Evolutionary conservation across 2,797 vertebrate species (phyloP), one percentile per base, ranked within the genome.

Genomic region (Petrocephalus schoutedeni): DNA sequence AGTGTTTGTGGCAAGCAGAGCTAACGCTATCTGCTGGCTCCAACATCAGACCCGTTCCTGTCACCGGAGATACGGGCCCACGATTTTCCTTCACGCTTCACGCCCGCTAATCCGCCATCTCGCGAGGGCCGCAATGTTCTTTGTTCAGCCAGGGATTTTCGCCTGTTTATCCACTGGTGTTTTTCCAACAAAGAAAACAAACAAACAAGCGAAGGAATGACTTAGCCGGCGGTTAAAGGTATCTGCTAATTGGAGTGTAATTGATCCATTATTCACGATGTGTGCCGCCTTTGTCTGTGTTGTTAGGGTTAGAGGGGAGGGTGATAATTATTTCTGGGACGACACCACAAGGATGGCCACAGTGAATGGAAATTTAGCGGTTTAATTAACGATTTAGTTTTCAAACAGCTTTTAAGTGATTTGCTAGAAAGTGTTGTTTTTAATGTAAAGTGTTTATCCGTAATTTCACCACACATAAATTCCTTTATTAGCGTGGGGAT

Each of bases 191-290:
- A 36, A 74, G 28, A 58, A 88, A 86, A 84, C 41, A 84, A 83
- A 67, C 53, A 12, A 53, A 83, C n/a, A n/a, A 28, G 6, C 14
- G 10, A 54, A 85, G 54, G 74, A 80, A 49, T 21, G 19, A 80
- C 74, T 45, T 80, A 80, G 85, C 85, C n/a, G 7, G 12, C 89
- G 89, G 88, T 56, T 88, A 87, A 87, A 88, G 89, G 49, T 88
- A 56, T 84, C 83, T 21, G 32, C 45, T 74, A 89, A 91, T 89
- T 4, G 87, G 89, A 87, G 85, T 87, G 87, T 90, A 88, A 92
- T 88, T 90, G 89, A 91, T 92, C 89, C 86, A 91, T 93, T 92
- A 89, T 92, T 90, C 82, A 84, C n/a, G 82, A 53, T 28, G 21
- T 83, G 45, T 28, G 86, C 41, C 2, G 32, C 89, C 89, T 86